phyloP scores from a whole-genome alignment of 2,888 invertebrate genomes.

The Taphrorychus bicolor region DNA sequence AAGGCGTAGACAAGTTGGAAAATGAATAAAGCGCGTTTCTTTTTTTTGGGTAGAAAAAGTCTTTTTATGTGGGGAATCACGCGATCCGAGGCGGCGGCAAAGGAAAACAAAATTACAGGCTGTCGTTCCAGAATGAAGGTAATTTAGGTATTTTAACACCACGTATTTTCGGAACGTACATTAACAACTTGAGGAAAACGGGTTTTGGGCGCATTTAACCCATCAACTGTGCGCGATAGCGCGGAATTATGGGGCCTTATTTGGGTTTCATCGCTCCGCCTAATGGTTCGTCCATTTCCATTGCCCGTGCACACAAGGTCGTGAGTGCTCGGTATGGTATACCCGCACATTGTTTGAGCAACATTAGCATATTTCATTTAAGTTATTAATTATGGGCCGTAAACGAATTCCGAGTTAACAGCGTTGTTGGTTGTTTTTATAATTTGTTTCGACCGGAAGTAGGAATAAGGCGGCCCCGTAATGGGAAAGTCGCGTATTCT shows the following conservation, averaged over 20 bases:
- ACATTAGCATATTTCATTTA: constrained; percentile 43
- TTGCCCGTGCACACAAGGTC: neutral
- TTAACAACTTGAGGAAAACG: constrained; percentile 50
- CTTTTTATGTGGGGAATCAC: constrained; percentile 56
- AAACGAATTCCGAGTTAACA: constrained; percentile 52
- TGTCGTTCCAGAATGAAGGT: constrained; percentile 57
- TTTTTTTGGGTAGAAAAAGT: constrained; percentile 43
- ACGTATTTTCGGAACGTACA: constrained; percentile 52
- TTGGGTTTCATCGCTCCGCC: constrained; percentile 33
- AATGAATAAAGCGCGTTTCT: constrained; percentile 20
- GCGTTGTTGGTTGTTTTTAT: constrained; percentile 47
- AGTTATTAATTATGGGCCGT: constrained; percentile 49
- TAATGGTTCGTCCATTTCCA: constrained; percentile 34
- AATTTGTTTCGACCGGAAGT: constrained; percentile 48
- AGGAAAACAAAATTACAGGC: constrained; percentile 59
- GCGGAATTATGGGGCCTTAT: constrained; percentile 35
- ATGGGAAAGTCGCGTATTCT: constrained; percentile 50
- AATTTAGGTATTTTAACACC: constrained; percentile 60
- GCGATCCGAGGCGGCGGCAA: constrained; percentile 49
- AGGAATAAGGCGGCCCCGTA: constrained; percentile 42
- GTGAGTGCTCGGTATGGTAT: neutral
- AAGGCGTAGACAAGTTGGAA: constrained; percentile 28
- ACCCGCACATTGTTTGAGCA: constrained; percentile 22
- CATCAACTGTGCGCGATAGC: constrained; percentile 25
- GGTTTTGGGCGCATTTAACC: constrained; percentile 27